Base-by-base conservation (phyloP, 2,797 vertebrate species). In the Glossophaga mutica region DNA sequence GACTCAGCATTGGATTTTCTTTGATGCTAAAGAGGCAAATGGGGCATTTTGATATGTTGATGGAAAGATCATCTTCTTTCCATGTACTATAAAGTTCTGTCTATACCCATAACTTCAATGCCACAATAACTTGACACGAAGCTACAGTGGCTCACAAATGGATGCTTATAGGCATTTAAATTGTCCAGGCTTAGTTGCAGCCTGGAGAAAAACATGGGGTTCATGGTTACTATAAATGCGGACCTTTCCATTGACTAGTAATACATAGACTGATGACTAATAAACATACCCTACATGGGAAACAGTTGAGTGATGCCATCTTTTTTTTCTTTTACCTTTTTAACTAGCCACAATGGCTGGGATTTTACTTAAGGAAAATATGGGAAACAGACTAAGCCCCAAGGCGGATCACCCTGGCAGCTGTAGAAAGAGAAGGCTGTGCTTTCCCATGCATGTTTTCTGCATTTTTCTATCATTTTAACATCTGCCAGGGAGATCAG, bases 301-400 rank as follows among this genome's bases (percentile, higher is more conserved):
- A 96, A 93, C 86, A 62, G 79, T 91, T 87, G 94, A 95, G 89
- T 52, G 84, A 96, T 97, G 95, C 88, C 95, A 96, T 96, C 85
- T 77, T 77, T 94, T 96, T 91, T 93, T 94, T 87, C 90, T 96
- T 92, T 95, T 70, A 91, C 86, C 68, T 84, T 96, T 96, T 96
- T 96, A 95, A 96, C 91, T 95, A 86, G 84, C 62, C 77, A 76
- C 77, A 68, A 46, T 96, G 84, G 93, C 97, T 97, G 97, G 95
- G 68, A 96, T 97, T 97, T 97, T 97, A 97, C 84, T 96, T 96
- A 96, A 95, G 83, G 50, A 90, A 39, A 94, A 81, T 95, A 96
- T 97, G 91, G 92, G 94, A 97, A 97, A 94, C 94, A 96, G 96
- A 92, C 95, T 83, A 90, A 79, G 91, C 84, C 95, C 55, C 50